Conservation (phyloP, 2,888 invertebrate species). For the Pollenia griseotomentosa region DNA sequence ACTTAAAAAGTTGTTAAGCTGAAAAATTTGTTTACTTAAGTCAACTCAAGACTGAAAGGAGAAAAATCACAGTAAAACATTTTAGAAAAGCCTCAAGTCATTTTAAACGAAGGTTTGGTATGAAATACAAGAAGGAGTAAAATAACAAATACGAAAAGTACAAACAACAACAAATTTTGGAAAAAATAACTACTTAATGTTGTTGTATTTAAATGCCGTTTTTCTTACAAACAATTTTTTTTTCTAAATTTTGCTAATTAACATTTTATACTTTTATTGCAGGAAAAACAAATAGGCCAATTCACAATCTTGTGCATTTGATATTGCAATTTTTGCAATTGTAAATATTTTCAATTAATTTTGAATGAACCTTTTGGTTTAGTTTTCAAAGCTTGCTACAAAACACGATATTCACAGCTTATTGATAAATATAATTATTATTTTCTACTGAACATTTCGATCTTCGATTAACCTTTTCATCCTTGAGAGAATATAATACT, state of each 20-base stretch:
- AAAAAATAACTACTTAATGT: constrained; percentile 31
- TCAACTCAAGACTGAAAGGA: constrained; percentile 38
- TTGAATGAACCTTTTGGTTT: too few relatives aligned
- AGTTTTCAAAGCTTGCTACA: too few relatives aligned
- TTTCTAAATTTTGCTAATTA: constrained; percentile 52
- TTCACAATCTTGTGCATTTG: too few relatives aligned
- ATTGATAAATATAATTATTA: too few relatives aligned
- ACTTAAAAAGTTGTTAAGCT: constrained; percentile 71
- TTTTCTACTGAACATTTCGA: too few relatives aligned
- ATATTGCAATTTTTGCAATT: too few relatives aligned
- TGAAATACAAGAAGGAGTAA: neutral
- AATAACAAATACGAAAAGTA: constrained; percentile 7
- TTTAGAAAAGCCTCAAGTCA: constrained; percentile 63
- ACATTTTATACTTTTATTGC: constrained; percentile 1
- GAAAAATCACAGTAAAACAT: constrained; percentile 6
- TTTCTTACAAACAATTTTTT: constrained; percentile 45
- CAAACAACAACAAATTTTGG: constrained; percentile 5
- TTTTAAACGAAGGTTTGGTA: constrained; percentile 32
- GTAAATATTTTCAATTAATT: too few relatives aligned
- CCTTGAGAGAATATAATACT: too few relatives aligned
- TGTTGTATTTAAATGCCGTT: constrained; percentile 37
- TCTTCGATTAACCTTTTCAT: too few relatives aligned
- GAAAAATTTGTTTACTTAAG: constrained; percentile 65
- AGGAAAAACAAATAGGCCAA: neutral
- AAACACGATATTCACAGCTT: too few relatives aligned